These are phyloP conservation scores for Rousettus madagascariensis DNA, from an alignment of 2,797 vertebrate genomes.

Conservation along the genomic window DNA sequence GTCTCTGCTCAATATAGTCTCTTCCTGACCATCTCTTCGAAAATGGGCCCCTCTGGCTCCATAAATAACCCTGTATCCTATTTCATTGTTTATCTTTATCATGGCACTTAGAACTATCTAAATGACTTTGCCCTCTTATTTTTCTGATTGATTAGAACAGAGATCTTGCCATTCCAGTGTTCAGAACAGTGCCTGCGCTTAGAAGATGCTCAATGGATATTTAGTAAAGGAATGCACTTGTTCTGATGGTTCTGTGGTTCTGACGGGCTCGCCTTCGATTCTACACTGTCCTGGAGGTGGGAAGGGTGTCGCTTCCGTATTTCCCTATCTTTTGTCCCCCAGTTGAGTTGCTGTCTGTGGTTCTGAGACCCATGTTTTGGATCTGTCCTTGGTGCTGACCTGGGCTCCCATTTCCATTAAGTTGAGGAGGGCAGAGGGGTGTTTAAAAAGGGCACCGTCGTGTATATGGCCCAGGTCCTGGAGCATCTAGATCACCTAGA, in stretches of 20 bases:
- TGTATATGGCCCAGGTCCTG: background rate
- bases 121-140: background rate
- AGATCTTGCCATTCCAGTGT: background rate
- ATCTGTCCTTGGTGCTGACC: conserved; percentile 77
- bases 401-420: background rate
- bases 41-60: background rate
- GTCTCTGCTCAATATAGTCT: background rate
- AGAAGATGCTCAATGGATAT: background rate
- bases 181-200: background rate
- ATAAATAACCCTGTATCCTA: background rate
- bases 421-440: background rate
- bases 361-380: background rate
- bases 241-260: background rate
- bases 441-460: background rate
- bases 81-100: background rate
- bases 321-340: background rate
- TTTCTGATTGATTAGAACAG: background rate
- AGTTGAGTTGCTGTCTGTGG: conserved; percentile 4
- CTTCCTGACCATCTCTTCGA: background rate
- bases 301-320: background rate
- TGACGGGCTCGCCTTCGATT: background rate
- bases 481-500: too few relatives aligned
- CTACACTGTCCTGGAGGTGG: background rate
- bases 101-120: background rate
- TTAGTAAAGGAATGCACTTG: background rate